Evolutionary conservation across 2,888 invertebrate species (phyloP), one percentile per base, ranked within the genome.

Genomic region (Scaptomyza parva): DNA sequence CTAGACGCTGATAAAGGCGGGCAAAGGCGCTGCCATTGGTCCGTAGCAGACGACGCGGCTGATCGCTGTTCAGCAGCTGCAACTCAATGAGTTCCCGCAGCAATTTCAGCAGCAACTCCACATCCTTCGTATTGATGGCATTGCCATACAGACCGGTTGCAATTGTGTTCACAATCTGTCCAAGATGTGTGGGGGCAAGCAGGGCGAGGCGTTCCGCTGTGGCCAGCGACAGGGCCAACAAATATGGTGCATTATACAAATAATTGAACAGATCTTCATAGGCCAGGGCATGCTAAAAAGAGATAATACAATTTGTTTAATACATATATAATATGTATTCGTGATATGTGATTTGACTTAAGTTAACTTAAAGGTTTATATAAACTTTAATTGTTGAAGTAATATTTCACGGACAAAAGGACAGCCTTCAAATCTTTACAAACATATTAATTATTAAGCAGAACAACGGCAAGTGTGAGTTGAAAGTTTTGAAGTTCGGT

Each of bases 11-110:
- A 92, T 97, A 99, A 41, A 98, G 93, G 11, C 95, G 93, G 12
- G 96, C 95, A 88, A 99, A 97, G 3, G 98, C 96, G 88, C 97
- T 97, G 5, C 96, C 96, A 57, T 96, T 96, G 39, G 96, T 94
- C 22, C 97, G 94, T 41, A 99, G 93, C 76, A 98, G 92, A 86
- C 97, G 92, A 71, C 95, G 92, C 0, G 95, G 95, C 91, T 95
- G 94, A 66, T 95, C 95, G 66, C 94, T 94, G 18, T 93, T 93
- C 24, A 94, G 93, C 63, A 97, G 92, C 91, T 97, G 96, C 44
- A 95, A 92, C 79, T 94, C 93, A 77, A 96, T 95, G 58, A 97
- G 91, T 80, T 95, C 94, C 47, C 94, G 93, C 57, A 96, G 85
- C 43, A 96, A 88, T 75, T 93, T 93, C n/a, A 96, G 89, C 65